Evolutionary conservation across 1,140 invertebrate species (phyloP), one percentile per base, ranked within the genome.

Genomic region (Cephus cinctus): DNA sequence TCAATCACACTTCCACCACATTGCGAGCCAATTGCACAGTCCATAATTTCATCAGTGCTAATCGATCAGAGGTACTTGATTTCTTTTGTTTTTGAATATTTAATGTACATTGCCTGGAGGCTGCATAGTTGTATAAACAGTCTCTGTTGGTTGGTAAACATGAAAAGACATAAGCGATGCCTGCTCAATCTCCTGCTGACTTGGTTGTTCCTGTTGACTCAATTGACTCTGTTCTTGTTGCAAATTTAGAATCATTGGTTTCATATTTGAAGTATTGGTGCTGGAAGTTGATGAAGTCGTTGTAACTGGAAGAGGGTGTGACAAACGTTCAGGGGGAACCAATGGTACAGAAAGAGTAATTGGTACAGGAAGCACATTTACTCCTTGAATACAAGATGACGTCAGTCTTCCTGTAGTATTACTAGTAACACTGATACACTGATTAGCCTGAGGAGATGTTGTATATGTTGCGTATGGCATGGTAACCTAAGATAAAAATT

Each of bases 101-200:
- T 36, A 36, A 12, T 36, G 11, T 9, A 15, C 19, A 18, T 18
- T 36, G 2, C 34, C 34, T 6, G 63, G 25, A 14, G 61, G 30
- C 4, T 68, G 65, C 18, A 73, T 64, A n/a, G 68, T 67, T 19
- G 56, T 52, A 14, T 75, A 75, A 12, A 74, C 44, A 2, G 75
- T 54, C 15, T 73, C 67, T 4, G 59, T 19, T 30, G 64, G 63
- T 39, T 68, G 65, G 11, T 71, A 73, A 19, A 75, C 68, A 35
- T 73, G 64, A 41, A 69, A 75, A 20, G 59, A 27, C 15, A 73
- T 69, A 14, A 73, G 47, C 23, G 71, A 61, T 1, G 53, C 16
- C 16, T 54, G 52, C 3, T 58, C 49, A n/a, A 47, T 49, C 9
- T 67, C 53, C 5, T 51, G 59, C 11, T 65, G 59, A 19, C 48